phyloP scores from a whole-genome alignment of 2,888 invertebrate species.

The Drosophila testacea region DNA sequence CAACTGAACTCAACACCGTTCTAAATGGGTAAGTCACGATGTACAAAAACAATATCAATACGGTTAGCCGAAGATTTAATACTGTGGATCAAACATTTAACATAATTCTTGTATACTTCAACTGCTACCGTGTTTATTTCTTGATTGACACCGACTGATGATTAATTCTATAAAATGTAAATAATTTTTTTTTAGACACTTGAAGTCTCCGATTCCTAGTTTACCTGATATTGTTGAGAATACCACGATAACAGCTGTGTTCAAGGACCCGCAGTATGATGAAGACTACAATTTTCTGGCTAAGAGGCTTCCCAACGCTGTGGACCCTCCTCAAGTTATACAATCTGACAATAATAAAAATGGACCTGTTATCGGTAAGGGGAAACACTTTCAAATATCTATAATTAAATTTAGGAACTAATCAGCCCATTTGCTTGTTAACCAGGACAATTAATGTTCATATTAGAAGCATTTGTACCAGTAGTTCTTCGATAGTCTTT shows the following conservation, averaged over 20 bases:
- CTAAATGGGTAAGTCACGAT: conserved; percentile 88
- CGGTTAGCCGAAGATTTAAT: background rate
- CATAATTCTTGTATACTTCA: background rate
- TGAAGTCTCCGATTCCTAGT: conserved; percentile 90
- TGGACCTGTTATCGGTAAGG: conserved; percentile 90
- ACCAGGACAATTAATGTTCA: background rate
- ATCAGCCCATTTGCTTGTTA: background rate
- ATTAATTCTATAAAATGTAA: background rate
- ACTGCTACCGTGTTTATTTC: background rate
- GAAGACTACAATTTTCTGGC: conserved; percentile 92
- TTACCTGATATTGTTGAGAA: conserved; percentile 88
- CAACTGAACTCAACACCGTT: conserved; percentile 89
- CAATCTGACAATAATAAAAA: conserved; percentile 91
- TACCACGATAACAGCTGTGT: conserved; percentile 89
- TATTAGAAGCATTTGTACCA: too few species aligned
- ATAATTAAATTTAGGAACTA: background rate
- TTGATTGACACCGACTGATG: background rate
- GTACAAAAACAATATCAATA: background rate
- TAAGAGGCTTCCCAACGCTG: conserved; percentile 88
- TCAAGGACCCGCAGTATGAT: conserved; percentile 91
- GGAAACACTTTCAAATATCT: conserved; percentile 1
- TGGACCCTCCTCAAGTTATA: conserved; percentile 90
- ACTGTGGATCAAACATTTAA: background rate
- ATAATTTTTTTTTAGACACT: conserved; percentile 82
- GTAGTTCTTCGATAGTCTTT: too few species aligned